Base-by-base conservation (phyloP, 2,797 vertebrate species). In the Crenuchus spilurus region DNA sequence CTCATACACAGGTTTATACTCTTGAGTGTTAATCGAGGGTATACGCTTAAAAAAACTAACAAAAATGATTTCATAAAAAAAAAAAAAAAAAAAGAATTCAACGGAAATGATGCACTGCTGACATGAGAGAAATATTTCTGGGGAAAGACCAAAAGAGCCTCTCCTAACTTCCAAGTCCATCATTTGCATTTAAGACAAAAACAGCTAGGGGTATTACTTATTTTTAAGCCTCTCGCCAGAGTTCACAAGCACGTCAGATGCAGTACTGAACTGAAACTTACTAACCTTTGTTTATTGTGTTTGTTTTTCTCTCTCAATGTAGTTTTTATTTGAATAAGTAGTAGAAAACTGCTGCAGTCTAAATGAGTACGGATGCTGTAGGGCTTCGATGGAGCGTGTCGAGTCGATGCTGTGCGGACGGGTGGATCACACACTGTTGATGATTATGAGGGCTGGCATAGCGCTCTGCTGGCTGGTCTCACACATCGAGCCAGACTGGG, bases 401-500 rank as follows among this genome's bases (percentile, higher is more conserved):
- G 52, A 31, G 28, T 11, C 35, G 64, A 30, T 7, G 62, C 24
- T 60, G 55, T 28, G 76, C 31, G 0, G 28, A 16, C 2, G 31
- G 26, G 46, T 77, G 33, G 74, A 83, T 97, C 92, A 97, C 82
- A 93, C 80, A n/a, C 89, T 91, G 83, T 91, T 95, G 82, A 99
- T 96, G 83, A 99, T 94, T 30, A 99, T 98, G 75, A 99, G 93
- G 61, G 97, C 96, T 46, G 97, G 97, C 82, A 93, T 88, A 30
- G 91, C 86, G 28, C 89, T 93, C 87, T 95, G 95, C 84, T 95
- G 94, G 90, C 91, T 94, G 2, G 94, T 93, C 90, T 95, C 94
- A 81, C 92, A 94, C 80, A 93, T 88, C 20, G 91, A 91, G 65
- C 87, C 89, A 84, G 94, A 93, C 88, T 95, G 90, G 1, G 81